Conservation (phyloP, 2,797 vertebrate genomes). For the Mormyrus proboscirostris region DNA sequence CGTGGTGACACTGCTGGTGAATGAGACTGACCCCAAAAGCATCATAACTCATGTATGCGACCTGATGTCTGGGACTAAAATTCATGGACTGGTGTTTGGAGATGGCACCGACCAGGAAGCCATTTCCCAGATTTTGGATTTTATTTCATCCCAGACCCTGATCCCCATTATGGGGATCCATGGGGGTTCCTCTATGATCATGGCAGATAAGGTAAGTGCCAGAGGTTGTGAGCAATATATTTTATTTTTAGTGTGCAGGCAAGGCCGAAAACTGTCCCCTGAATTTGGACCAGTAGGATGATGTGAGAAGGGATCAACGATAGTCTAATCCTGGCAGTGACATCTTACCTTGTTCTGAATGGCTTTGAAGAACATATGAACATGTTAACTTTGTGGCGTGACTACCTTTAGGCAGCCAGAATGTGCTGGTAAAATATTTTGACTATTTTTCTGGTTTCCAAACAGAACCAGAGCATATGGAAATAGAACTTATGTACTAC, state of each 20-base stretch:
- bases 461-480: background rate
- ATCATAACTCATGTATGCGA: constrained; percentile 93
- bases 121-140: constrained; percentile 97
- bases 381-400: background rate
- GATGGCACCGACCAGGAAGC: constrained; percentile 96
- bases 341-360: background rate
- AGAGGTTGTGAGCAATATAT: background rate
- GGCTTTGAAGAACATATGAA: background rate
- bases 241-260: background rate
- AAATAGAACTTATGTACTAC: constrained; percentile 30
- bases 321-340: background rate
- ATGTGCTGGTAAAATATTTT: background rate
- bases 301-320: background rate
- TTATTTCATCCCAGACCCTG: constrained; percentile 94
- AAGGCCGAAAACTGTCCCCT: background rate
- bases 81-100: constrained; percentile 93
- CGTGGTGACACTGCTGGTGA: constrained; percentile 83
- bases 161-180: constrained; percentile 94
- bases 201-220: constrained; percentile 92
- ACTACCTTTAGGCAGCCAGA: background rate
- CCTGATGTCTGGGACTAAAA: constrained; percentile 86
- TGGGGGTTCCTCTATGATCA: constrained; percentile 95
- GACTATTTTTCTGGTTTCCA: background rate
- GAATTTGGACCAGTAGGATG: background rate
- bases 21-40: constrained; percentile 96